These are phyloP conservation scores for Orgyia antiqua DNA, from an alignment of 2,888 invertebrate genomes.

Conservation along the genomic window DNA sequence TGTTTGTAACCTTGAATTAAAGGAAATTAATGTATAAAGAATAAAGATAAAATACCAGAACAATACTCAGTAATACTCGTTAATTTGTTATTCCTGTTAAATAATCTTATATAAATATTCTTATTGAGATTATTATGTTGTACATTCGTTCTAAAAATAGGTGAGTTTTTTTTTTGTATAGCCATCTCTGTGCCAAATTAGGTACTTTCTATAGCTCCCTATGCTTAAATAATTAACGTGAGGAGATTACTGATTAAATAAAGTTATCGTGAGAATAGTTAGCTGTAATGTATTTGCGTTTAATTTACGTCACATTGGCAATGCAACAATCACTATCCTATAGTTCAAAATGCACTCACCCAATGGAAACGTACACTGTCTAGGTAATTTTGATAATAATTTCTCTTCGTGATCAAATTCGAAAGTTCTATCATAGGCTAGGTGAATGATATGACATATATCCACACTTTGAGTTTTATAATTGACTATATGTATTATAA, in stretches of 20 bases:
- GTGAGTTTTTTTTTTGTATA: constrained; percentile 15
- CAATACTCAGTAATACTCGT: no score
- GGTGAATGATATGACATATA: constrained; percentile 70
- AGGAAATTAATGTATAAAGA: no score
- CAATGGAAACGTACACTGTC: constrained; percentile 64
- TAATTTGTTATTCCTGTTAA: no score
- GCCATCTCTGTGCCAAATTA: constrained; percentile 68
- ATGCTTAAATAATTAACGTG: constrained; percentile 46
- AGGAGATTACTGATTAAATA: constrained; percentile 51
- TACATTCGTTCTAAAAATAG: not conserved
- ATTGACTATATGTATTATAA: constrained; percentile 38
- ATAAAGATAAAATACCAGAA: no score
- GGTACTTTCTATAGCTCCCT: constrained; percentile 40
- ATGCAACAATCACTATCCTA: constrained; percentile 62
- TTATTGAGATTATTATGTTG: no score
- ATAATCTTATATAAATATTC: no score
- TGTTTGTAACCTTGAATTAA: no score
- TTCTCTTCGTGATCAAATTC: constrained; percentile 76
- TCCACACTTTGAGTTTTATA: constrained; percentile 45
- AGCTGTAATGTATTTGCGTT: constrained; percentile 67
- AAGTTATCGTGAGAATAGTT: constrained; percentile 63
- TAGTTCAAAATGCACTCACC: constrained; percentile 71
- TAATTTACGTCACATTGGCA: constrained; percentile 61
- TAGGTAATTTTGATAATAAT: constrained; percentile 76
- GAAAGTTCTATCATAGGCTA: constrained; percentile 77